Base-by-base conservation (phyloP, 2,797 vertebrate genomes). In the Epinephelus malabaricus region DNA sequence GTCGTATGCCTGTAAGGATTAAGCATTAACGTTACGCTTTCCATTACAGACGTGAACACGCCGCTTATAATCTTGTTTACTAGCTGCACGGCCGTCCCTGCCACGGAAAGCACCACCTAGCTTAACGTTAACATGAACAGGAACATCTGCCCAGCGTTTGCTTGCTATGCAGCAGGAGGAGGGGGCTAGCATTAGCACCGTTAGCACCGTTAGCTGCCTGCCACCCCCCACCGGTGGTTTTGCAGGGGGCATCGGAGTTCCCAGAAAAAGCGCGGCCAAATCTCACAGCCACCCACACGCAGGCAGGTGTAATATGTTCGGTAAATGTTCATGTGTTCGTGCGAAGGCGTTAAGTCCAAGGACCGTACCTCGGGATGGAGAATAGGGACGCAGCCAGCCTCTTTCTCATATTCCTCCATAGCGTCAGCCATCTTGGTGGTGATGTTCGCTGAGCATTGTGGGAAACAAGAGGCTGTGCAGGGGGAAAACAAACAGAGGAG, bases 391-490 rank as follows among this genome's bases (percentile, higher is more conserved):
- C 98, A 99, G 64, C 97, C 97, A 94, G 97, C 96, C 89, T 98
- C 97, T 94, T 96, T 96, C 93, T 98, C 97, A 93, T 97, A 98
- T 94, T 98, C 98, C 86, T 97, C 97, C 94, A 98, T 97, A 95
- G 96, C 96, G 95, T 97, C 97, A 89, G 97, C 98, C 98, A 99
- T 99, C 97, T 98, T 99, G 96, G 95, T 96, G 94, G 94, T 95
- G 94, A 92, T 91, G 88, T 92, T 89, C 96, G 95, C 96, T 90
- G 89, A 95, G 98, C 97, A 99, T 98, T 96, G 93, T 95, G 98
- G 98, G 97, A 95, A 96, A 85, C 73, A 81, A 87, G 92, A 90
- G 84, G 92, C 92, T 79, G 86, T 7, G 76, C 30, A 69, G 72
- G 79, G 87, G 90, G 86, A 76, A 89, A 59, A 74, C 79, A 89